A percentile compares a stretch with the other conserved stretches of the same genome.
phyloP scores from a whole-genome alignment of 2,888 invertebrate species.

The Onchidella celtica region DNA sequence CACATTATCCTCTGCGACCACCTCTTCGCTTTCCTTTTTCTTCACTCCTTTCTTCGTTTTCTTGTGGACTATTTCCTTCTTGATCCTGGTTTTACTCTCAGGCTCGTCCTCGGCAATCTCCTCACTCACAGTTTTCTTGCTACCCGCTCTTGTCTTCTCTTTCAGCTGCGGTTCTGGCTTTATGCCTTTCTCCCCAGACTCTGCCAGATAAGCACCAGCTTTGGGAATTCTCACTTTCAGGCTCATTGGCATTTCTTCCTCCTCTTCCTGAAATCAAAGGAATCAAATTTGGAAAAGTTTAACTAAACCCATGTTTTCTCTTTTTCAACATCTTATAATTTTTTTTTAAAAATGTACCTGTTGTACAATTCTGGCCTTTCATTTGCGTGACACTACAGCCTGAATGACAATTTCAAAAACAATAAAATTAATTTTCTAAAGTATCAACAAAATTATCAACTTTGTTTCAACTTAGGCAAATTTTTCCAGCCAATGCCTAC shows the following conservation, averaged over 20 bases:
- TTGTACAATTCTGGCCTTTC: too few species aligned
- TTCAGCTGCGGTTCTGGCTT: slow-evolving; percentile 34
- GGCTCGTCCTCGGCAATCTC: background rate
- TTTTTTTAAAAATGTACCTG: too few species aligned
- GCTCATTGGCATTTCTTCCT: slow-evolving; percentile 50
- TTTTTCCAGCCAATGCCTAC: slow-evolving; percentile 54
- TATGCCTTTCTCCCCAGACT: slow-evolving; percentile 14
- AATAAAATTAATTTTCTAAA: too few species aligned
- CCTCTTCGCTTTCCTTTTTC: background rate
- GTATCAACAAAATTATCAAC: too few species aligned
- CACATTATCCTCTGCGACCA: slow-evolving; percentile 27
- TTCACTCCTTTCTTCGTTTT: slow-evolving; percentile 33
- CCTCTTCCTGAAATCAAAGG: slow-evolving; percentile 54
- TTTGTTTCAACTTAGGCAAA: too few species aligned
- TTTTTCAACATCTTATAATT: too few species aligned
- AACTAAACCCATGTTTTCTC: too few species aligned
- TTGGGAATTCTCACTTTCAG: slow-evolving; percentile 75
- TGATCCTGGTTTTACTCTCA: background rate
- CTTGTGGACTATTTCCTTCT: slow-evolving; percentile 36
- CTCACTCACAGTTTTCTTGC: slow-evolving; percentile 10
- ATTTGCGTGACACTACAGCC: too few species aligned
- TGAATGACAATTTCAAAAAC: too few species aligned
- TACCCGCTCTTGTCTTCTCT: slow-evolving; percentile 17
- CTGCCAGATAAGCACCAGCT: slow-evolving; percentile 66
- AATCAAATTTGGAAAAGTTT: background rate